phyloP scores from a whole-genome alignment of 2,888 invertebrate genomes.

The Drosophila ustulata region DNA sequence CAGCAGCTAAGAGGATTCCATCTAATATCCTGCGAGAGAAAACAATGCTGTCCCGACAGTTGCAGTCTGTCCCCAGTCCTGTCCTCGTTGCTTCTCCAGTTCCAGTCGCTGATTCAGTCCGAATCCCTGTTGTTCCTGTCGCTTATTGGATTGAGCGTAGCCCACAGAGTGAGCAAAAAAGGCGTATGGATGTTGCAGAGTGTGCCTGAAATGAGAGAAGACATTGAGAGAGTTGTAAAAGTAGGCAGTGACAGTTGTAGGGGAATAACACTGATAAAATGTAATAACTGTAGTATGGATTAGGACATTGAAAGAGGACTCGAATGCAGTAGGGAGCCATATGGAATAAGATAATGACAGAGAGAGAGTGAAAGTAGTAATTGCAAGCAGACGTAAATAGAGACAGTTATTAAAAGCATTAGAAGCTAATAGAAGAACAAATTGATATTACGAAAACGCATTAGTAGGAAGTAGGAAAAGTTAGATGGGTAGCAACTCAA shows the following conservation, averaged over 20 bases:
- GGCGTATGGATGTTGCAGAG: too few relatives aligned
- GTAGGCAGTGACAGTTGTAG: background rate
- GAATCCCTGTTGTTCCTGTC: conserved; percentile 27
- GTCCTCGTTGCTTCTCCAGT: background rate
- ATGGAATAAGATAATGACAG: background rate
- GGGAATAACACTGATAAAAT: background rate
- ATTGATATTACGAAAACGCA: background rate
- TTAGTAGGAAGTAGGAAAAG: background rate
- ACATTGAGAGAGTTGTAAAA: background rate
- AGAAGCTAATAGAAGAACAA: background rate
- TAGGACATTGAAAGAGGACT: conserved; percentile 2
- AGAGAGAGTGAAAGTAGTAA: background rate
- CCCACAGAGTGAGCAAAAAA: background rate
- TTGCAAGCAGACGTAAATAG: background rate
- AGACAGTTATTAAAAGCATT: conserved; percentile 1
- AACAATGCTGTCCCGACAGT: conserved; percentile 49
- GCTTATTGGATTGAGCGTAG: conserved; percentile 42
- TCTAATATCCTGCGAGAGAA: conserved; percentile 21
- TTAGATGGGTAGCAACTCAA: background rate
- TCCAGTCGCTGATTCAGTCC: background rate
- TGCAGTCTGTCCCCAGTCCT: conserved; percentile 6
- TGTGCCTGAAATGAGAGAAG: background rate
- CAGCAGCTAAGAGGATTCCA: conserved; percentile 43
- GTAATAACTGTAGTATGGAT: background rate
- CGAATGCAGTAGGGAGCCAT: background rate